phyloP scores from a whole-genome alignment of 2,797 vertebrate species.

The Liparis tanakae region DNA sequence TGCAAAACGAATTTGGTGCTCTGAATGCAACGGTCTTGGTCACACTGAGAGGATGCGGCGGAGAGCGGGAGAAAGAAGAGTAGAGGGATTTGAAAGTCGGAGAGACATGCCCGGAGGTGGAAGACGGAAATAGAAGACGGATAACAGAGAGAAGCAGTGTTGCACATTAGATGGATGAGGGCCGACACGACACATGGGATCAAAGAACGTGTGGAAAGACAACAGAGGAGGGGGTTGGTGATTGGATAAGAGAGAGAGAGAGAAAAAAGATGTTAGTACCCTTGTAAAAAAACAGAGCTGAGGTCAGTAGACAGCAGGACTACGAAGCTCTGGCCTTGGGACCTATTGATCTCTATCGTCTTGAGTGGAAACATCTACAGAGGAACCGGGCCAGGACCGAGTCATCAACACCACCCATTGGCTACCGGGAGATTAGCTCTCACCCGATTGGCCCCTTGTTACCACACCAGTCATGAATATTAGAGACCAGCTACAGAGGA shows the following conservation, averaged over 20 bases:
- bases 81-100: conserved; percentile 2
- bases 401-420: conserved; percentile 46
- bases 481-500: conserved; percentile 21
- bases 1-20: conserved; percentile 99
- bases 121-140: conserved; percentile 20
- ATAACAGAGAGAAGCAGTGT: conserved; percentile 1
- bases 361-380: conserved; percentile 42
- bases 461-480: conserved; percentile 14
- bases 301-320: conserved; percentile 40
- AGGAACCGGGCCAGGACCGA: conserved; percentile 61
- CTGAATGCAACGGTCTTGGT: conserved; percentile 99
- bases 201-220: conserved; percentile 24
- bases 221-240: conserved; percentile 25
- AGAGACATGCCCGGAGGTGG: conserved; percentile 21
- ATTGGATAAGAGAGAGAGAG: conserved; percentile 50
- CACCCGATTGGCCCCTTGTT: conserved; percentile 37
- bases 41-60: conserved; percentile 86
- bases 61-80: conserved; percentile 13
- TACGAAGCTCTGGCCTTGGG: conserved; percentile 41
- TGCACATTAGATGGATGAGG: conserved; percentile 18
- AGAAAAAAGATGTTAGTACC: conserved; percentile 68
- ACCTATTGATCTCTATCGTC: conserved; percentile 54
- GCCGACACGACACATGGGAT: not conserved
- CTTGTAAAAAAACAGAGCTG: conserved; percentile 40
- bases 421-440: conserved; percentile 44